Evolutionary conservation across 1,140 invertebrate species (phyloP).

Genomic region (Meloidogyne hapla): DNA sequence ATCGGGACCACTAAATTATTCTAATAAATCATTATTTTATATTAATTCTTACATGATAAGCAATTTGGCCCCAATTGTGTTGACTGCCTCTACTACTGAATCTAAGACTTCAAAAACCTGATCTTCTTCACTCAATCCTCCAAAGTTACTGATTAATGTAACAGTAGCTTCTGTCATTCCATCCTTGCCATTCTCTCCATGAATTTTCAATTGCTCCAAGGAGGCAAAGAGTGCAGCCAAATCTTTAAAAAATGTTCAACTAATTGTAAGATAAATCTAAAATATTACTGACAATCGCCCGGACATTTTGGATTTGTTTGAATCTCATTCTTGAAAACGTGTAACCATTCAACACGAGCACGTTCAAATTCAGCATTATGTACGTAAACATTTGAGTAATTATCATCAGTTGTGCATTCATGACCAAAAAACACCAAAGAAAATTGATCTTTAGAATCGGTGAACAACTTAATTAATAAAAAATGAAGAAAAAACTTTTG

Average conservation of each 20-base stretch:
- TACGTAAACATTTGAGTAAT: conserved; percentile 37
- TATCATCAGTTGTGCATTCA: conserved; percentile 28
- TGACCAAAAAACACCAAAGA: conserved; percentile 40
- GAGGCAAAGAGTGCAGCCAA: conserved; percentile 37
- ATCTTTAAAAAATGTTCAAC: conserved; percentile 14
- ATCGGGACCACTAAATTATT: conserved; percentile 34
- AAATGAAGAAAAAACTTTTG: background rate
- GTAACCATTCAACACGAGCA: conserved; percentile 34
- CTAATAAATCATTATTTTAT: background rate
- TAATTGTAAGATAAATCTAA: conserved; percentile 9
- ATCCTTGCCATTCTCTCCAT: conserved; percentile 15
- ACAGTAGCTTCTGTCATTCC: conserved; percentile 20
- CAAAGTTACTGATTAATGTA: conserved; percentile 35
- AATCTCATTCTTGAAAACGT: conserved; percentile 37
- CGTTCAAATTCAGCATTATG: conserved; percentile 38
- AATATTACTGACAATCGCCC: conserved; percentile 28
- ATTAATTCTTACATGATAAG: conserved; percentile 27
- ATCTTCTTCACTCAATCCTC: conserved; percentile 17
- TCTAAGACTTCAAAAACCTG: conserved; percentile 2
- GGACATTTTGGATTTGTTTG: conserved; percentile 28
- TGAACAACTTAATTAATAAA: conserved; percentile 30
- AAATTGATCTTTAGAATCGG: conserved; percentile 36
- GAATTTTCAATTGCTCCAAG: conserved; percentile 34
- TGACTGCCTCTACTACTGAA: conserved; percentile 26
- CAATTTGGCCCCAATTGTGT: conserved; percentile 23